Evolutionary conservation across 2,113 vertebrate genomes (phyloP).

Genomic region (Acinonyx jubatus): DNA sequence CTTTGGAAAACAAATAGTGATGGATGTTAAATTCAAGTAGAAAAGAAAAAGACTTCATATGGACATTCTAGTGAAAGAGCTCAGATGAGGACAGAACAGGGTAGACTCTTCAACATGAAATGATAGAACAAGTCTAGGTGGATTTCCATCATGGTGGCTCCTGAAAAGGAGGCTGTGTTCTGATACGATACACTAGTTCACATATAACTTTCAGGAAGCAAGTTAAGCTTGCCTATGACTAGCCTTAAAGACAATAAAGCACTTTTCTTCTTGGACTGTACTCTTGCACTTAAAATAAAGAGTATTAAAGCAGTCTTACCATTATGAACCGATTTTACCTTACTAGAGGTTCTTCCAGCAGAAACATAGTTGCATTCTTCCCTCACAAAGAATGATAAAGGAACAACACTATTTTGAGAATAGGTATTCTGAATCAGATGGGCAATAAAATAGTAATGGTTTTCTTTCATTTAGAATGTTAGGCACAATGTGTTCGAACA

Average conservation of each 20-base stretch:
- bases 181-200: not conserved
- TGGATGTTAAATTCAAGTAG: not conserved
- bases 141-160: not conserved
- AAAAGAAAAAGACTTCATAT: not conserved
- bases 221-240: not conserved
- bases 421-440: rapidly evolving
- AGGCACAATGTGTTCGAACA: not conserved
- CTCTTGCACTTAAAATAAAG: not conserved
- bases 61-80: not conserved
- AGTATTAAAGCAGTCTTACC: not conserved
- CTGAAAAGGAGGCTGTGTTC: not conserved
- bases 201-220: not conserved
- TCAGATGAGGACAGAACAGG: not conserved
- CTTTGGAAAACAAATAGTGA: conserved; percentile 10
- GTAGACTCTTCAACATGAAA: not conserved
- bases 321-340: not conserved
- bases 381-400: not conserved
- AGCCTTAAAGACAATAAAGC: not conserved
- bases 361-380: not conserved
- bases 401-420: not conserved
- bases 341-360: not conserved
- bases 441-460: not conserved
- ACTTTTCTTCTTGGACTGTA: not conserved
- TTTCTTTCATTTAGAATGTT: not conserved
- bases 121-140: not conserved